Evolutionary conservation across 2,888 invertebrate species (phyloP).

Genomic region (Antitype chi): DNA sequence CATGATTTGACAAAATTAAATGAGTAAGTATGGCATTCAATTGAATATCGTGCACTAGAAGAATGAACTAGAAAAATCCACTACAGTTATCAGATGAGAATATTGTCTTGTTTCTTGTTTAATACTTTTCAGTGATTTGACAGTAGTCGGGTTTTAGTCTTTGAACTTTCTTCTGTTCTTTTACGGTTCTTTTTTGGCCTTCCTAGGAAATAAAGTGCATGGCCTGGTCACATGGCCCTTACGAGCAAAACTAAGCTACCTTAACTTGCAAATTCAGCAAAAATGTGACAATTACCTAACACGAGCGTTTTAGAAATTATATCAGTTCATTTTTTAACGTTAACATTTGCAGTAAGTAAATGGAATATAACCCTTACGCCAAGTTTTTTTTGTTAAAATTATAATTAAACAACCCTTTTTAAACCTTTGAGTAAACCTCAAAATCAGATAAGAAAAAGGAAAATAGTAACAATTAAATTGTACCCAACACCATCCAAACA

Average conservation of each 20-base stretch:
- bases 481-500: constrained; percentile 45
- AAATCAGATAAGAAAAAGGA: constrained; percentile 43
- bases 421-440: constrained; percentile 15
- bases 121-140: too few relatives aligned
- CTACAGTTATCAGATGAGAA: too few relatives aligned
- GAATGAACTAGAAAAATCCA: too few relatives aligned
- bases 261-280: background rate
- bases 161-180: background rate
- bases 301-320: background rate
- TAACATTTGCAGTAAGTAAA: background rate
- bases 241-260: background rate
- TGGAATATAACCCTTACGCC: background rate
- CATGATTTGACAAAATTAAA: too few relatives aligned
- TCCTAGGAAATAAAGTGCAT: background rate
- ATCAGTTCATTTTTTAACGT: background rate
- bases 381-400: background rate
- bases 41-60: too few relatives aligned
- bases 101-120: too few relatives aligned
- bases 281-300: background rate
- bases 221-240: background rate
- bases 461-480: constrained; percentile 51
- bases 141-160: too few relatives aligned
- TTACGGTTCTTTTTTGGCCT: background rate
- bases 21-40: too few relatives aligned
- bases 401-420: constrained; percentile 3